phyloP scores from a whole-genome alignment of 2,888 invertebrate genomes.

The Alsophila aescularia region DNA sequence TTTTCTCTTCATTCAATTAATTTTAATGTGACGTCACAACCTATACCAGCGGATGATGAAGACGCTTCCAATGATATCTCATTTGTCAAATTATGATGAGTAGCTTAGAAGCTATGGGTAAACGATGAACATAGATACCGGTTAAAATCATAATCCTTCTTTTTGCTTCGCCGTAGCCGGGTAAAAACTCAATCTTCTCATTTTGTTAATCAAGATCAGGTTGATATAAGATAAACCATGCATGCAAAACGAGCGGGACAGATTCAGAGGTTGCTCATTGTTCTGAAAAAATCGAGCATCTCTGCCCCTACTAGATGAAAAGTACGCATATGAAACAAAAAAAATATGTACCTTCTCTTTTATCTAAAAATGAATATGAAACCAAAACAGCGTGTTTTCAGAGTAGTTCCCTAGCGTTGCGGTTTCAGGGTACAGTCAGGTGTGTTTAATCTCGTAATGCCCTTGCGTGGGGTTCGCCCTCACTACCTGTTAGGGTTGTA shows the following conservation, averaged over 20 bases:
- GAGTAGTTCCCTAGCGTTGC: slow-evolving; percentile 37
- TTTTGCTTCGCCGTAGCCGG: too few species aligned
- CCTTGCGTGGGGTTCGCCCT: slow-evolving; percentile 47
- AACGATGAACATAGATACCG: too few species aligned
- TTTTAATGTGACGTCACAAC: too few species aligned
- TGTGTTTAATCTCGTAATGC: slow-evolving; percentile 79
- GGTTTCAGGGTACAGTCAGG: slow-evolving; percentile 63
- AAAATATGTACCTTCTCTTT: slow-evolving; percentile 10
- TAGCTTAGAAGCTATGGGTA: too few species aligned
- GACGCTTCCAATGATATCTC: too few species aligned
- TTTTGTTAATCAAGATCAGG: not conserved
- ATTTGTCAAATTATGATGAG: too few species aligned
- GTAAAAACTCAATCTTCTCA: too few species aligned
- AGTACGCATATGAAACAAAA: not conserved
- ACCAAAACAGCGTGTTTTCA: slow-evolving; percentile 19
- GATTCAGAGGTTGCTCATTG: not conserved
- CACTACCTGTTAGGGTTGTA: slow-evolving; percentile 23
- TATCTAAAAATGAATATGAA: slow-evolving; percentile 16
- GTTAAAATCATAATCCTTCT: too few species aligned
- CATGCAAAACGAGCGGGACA: not conserved
- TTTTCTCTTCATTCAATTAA: too few species aligned
- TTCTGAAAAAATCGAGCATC: not conserved
- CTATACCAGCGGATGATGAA: too few species aligned
- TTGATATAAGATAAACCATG: not conserved
- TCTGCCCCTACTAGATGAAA: not conserved